A percentile compares a stretch with the other conserved stretches of the same genome.
Conservation (phyloP, 2,888 invertebrate genomes). For the Cremastinae sp. region DNA sequence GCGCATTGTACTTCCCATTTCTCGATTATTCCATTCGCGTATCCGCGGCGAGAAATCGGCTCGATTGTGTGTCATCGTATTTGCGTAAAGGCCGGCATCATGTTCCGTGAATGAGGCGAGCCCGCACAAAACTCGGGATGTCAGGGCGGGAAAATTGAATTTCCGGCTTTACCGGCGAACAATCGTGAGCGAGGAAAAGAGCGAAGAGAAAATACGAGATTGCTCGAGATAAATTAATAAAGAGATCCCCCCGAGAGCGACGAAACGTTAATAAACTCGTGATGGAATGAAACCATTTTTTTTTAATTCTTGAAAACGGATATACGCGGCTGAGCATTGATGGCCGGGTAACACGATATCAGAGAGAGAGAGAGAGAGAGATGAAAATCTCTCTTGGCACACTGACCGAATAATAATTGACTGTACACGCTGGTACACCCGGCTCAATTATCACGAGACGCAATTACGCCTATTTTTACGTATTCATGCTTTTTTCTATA, state of each 20-base stretch:
- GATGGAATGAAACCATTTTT: not conserved
- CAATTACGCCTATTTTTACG: not conserved
- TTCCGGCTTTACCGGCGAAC: slow-evolving; percentile 49
- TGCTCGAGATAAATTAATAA: slow-evolving; percentile 29
- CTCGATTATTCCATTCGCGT: not conserved
- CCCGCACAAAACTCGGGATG: slow-evolving; percentile 62
- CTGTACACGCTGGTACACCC: not conserved
- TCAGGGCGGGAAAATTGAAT: slow-evolving; percentile 38
- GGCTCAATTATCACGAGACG: slow-evolving; percentile 33
- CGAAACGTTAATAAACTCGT: slow-evolving; percentile 18
- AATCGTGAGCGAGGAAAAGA: slow-evolving; percentile 3
- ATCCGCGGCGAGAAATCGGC: slow-evolving; percentile 13
- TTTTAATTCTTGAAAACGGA: slow-evolving; percentile 52
- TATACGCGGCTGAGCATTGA: slow-evolving; percentile 38
- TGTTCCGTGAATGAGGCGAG: slow-evolving; percentile 66
- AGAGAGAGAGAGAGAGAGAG: slow-evolving; percentile 30
- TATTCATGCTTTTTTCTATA: not conserved
- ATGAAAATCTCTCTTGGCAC: slow-evolving; percentile 55
- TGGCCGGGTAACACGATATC: slow-evolving; percentile 30
- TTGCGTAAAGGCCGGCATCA: no score
- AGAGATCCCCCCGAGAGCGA: slow-evolving; percentile 19
- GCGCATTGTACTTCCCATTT: no score
- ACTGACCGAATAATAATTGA: slow-evolving; percentile 48
- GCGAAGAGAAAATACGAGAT: not conserved
- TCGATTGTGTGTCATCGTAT: not conserved